Base-by-base conservation (phyloP, 2,797 vertebrate species). In the Eulemur mongoz region DNA sequence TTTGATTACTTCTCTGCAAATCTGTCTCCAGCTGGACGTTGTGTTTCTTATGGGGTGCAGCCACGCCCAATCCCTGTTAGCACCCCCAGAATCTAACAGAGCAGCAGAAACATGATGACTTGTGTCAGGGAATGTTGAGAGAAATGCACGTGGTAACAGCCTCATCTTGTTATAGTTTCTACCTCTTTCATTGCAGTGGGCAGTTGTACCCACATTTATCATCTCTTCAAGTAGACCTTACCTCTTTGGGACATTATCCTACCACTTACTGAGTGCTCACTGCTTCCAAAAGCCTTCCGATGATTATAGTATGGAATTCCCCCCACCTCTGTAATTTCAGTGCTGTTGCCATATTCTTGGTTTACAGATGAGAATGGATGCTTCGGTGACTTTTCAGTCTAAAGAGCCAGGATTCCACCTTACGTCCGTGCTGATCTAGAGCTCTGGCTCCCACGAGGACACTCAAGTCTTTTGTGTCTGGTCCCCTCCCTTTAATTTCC, bases 391-490 rank as follows among this genome's bases (percentile, higher is more conserved):
- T 81, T 50, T 43, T 17, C 10, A 38, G 50, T 9, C 18, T 4
- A 27, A 61, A 61, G 25, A 82, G n/a, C 38, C 30, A 9, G 18
- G 52, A 52, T 22, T 14, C 11, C 45, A 20, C 2, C 18, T 3
- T 0, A 3, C 2, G 0, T 25, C 22, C 3, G 3, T 2, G 6
- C 43, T 30, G 4, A 5, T 2, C 9, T 18, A 4, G 8, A 80
- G n/a, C 2, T n/a, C 23, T 5, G 0, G 4, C 25, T 79, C 30
- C 23, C 1, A 2, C 0, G 6, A 50, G 35, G 4, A 11, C 7
- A 6, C 20, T 50, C 32, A 0, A 18, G 69, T 1, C 22, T 45
- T 32, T 1, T 2, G n/a, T n/a, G 23, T 40, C 23, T 5, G 48
- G 15, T 18, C 30, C 50, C 14, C 6, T 25, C 22, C 11, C 14